phyloP scores from a whole-genome alignment of 2,888 invertebrate genomes.

The Aspidiotus destructor region DNA sequence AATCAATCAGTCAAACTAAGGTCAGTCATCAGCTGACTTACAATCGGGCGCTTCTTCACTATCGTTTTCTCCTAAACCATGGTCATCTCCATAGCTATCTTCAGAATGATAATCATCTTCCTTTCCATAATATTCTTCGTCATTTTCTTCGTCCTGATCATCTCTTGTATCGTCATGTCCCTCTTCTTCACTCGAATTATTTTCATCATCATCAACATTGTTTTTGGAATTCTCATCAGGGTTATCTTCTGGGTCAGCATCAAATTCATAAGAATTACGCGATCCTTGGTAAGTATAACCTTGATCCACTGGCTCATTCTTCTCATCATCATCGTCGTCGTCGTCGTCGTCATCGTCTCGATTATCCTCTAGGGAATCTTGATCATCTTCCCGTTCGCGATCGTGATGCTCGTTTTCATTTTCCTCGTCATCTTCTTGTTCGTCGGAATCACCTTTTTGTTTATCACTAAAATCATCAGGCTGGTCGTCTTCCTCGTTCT shows the following conservation, averaged over 20 bases:
- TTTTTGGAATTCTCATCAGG: constrained; percentile 37
- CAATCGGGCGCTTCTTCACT: constrained; percentile 30
- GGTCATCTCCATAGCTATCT: neutral
- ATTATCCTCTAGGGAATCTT: neutral
- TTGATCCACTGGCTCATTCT: neutral
- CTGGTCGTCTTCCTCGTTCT: neutral
- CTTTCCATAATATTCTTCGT: constrained; percentile 24
- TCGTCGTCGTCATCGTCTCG: constrained; percentile 5
- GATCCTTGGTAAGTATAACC: too few species aligned
- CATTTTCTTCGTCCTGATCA: constrained; percentile 40
- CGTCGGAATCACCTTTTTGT: constrained; percentile 31
- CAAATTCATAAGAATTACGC: neutral
- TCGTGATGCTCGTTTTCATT: constrained; percentile 40
- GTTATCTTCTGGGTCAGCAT: constrained; percentile 1
- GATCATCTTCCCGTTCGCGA: constrained; percentile 37
- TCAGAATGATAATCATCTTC: constrained; percentile 38
- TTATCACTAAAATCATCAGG: neutral
- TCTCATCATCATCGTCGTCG: neutral
- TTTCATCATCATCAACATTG: constrained; percentile 40
- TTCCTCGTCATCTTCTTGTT: constrained; percentile 39
- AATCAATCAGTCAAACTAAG: too few species aligned
- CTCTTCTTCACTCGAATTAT: constrained; percentile 5
- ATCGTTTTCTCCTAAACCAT: neutral
- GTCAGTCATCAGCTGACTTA: neutral
- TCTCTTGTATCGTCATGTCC: constrained; percentile 37